A percentile compares a stretch with the other conserved stretches of the same genome.
Conservation (phyloP, 2,797 vertebrate species). For the Poecilia picta region DNA sequence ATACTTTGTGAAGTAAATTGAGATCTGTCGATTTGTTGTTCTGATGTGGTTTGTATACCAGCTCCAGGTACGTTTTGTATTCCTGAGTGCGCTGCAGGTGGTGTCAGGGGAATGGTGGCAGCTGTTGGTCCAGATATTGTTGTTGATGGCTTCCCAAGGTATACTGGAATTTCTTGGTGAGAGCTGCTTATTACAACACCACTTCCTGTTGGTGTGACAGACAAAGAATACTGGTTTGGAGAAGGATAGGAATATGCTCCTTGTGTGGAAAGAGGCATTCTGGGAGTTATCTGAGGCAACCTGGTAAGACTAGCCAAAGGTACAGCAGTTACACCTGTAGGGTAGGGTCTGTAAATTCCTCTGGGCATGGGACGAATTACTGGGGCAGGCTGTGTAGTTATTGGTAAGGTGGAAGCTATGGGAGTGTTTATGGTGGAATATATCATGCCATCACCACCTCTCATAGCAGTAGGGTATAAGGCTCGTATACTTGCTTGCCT, state of each 20-base stretch:
- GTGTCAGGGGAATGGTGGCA: conserved; percentile 61
- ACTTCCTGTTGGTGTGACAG: conserved; percentile 70
- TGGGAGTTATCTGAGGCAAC: conserved; percentile 88
- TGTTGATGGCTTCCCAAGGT: conserved; percentile 88
- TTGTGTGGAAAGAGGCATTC: conserved; percentile 87
- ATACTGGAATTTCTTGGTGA: conserved; percentile 88
- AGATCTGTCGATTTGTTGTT: conserved; percentile 64
- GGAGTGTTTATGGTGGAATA: conserved; percentile 99
- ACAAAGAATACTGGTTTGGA: conserved; percentile 80
- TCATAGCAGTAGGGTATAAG: conserved; percentile 90
- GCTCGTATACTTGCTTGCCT: conserved; percentile 89
- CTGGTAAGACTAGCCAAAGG: conserved; percentile 92
- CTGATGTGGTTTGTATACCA: conserved; percentile 58
- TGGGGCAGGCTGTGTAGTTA: conserved; percentile 95
- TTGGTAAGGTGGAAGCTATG: conserved; percentile 98
- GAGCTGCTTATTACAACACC: conserved; percentile 64
- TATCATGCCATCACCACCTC: conserved; percentile 97
- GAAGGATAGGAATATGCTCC: conserved; percentile 87
- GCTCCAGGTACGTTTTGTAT: conserved; percentile 54
- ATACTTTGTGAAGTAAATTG: conserved; percentile 65
- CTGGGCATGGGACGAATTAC: conserved; percentile 90
- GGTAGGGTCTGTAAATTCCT: conserved; percentile 90
- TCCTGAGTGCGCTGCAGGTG: conserved; percentile 59
- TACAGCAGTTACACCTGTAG: conserved; percentile 88
- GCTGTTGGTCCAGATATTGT: conserved; percentile 64